These are phyloP conservation scores for Lasioglossum pauxillum DNA, from an alignment of 2,888 invertebrate genomes.

Conservation along the genomic window DNA sequence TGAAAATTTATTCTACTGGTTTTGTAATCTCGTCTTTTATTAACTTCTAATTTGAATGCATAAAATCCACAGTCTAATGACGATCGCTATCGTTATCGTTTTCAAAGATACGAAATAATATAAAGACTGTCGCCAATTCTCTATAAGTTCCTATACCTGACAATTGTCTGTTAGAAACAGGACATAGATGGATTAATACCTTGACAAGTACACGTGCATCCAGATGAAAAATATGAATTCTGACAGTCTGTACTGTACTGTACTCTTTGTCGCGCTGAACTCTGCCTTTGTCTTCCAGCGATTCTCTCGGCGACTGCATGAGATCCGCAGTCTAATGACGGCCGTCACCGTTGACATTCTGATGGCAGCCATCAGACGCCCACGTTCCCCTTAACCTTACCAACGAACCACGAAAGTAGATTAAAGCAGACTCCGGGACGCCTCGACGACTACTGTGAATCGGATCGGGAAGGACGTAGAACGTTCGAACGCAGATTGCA, in stretches of 20 bases:
- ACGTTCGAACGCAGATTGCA: constrained; percentile 9
- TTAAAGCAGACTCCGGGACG: constrained; percentile 12
- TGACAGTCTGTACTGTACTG: neutral
- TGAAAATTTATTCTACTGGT: neutral
- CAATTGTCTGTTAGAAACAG: neutral
- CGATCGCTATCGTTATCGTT: neutral
- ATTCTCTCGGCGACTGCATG: neutral
- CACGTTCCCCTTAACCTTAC: constrained; percentile 45
- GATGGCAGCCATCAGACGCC: constrained; percentile 16
- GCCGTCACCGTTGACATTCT: constrained; percentile 12
- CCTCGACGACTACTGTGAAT: neutral
- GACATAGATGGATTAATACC: neutral
- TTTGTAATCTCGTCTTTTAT: neutral
- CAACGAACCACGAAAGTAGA: constrained; percentile 27
- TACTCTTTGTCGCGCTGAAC: neutral
- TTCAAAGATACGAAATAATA: neutral
- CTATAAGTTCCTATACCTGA: neutral
- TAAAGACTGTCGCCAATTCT: neutral
- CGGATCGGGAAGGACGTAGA: neutral
- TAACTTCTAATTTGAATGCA: neutral
- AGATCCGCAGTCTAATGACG: neutral
- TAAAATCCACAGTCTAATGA: neutral
- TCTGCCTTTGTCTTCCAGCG: neutral
- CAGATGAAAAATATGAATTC: neutral
- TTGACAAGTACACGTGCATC: neutral